Evolutionary conservation across 2,113 vertebrate genomes (phyloP).

Genomic region (Hippocampus mohnikei): DNA sequence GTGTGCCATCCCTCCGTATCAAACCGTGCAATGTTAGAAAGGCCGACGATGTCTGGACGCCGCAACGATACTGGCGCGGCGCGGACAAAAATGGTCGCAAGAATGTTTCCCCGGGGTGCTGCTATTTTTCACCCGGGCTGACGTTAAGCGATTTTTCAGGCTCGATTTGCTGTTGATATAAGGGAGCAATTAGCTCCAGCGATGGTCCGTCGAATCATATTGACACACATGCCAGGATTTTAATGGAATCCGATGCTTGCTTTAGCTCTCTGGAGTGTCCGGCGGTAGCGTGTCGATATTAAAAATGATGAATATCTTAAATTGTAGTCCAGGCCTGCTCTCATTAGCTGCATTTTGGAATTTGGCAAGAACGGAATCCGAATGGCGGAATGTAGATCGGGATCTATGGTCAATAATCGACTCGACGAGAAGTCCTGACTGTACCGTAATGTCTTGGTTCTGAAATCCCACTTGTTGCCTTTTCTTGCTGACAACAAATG

Average conservation of each 20-base stretch:
- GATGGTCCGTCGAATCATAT: constrained; percentile 39
- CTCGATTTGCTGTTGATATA: constrained; percentile 50
- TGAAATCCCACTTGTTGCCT: neutral
- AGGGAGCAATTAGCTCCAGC: constrained; percentile 49
- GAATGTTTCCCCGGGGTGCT: constrained; percentile 31
- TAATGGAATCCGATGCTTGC: constrained; percentile 20
- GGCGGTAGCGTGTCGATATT: constrained; percentile 6
- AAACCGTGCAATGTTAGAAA: constrained; percentile 53
- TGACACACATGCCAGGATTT: constrained; percentile 22
- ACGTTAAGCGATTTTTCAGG: constrained; percentile 42
- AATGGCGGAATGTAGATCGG: neutral
- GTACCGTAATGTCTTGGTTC: neutral
- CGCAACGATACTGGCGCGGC: constrained; percentile 47
- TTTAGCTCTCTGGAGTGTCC: constrained; percentile 23
- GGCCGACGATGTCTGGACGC: constrained; percentile 52
- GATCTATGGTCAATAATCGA: neutral
- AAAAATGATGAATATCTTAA: constrained; percentile 1
- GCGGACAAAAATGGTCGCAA: constrained; percentile 35
- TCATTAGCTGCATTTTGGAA: neutral
- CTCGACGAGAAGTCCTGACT: neutral
- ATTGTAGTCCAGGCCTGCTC: neutral
- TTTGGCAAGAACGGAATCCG: neutral
- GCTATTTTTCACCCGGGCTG: constrained; percentile 26
- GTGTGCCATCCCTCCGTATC: constrained; percentile 49
- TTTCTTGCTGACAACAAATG: neutral